Percentiles rank a stretch among this genome's conserved stretches.
phyloP scores from a whole-genome alignment of 1,140 invertebrate genomes.

The Uloborus diversus region DNA sequence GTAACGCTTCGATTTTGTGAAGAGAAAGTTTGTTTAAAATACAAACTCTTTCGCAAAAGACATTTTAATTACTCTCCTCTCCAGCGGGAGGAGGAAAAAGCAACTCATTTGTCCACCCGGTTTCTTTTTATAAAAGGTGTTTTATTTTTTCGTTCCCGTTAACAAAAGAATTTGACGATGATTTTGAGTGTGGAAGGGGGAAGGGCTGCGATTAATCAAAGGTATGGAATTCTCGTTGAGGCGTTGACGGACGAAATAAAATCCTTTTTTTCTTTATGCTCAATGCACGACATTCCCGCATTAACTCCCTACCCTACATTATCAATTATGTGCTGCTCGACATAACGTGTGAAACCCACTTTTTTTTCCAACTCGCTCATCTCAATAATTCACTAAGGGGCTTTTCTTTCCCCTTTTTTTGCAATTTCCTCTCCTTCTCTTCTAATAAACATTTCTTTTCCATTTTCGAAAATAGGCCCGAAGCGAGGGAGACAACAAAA shows the following conservation, averaged over 20 bases:
- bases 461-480: no score
- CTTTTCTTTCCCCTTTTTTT: not conserved
- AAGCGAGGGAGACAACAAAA: no score
- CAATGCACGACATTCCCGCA: constrained; percentile 28
- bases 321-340: constrained; percentile 44
- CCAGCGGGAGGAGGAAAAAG: no score
- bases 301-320: constrained; percentile 36
- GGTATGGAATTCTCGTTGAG: not conserved
- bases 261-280: constrained; percentile 20
- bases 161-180: constrained; percentile 32
- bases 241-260: constrained; percentile 42
- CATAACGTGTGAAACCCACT: constrained; percentile 8
- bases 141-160: no score
- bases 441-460: no score
- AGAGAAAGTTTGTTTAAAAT: no score
- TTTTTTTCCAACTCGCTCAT: not conserved
- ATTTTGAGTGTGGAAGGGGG: not conserved
- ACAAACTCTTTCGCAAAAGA: no score
- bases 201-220: constrained; percentile 34
- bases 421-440: no score
- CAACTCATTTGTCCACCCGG: no score
- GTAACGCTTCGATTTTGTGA: no score
- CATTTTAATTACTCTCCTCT: no score
- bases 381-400: not conserved
- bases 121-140: no score